Base-by-base conservation (phyloP, 1,140 invertebrate species). In the Lepidotrigona ventralis region DNA sequence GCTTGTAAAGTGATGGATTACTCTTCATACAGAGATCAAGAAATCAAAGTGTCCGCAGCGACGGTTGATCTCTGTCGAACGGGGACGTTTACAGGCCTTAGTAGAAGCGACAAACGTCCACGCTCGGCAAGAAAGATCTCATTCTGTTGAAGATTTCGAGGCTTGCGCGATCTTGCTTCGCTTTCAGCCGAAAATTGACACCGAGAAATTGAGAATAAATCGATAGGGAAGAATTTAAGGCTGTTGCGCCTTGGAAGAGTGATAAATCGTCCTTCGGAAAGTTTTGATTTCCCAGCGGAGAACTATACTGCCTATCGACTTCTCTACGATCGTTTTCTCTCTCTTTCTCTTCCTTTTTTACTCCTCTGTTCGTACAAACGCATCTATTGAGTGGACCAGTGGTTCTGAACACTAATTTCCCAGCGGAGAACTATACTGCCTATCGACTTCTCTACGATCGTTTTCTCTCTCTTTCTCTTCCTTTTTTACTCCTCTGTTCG, bases 281-380 rank as follows among this genome's bases (percentile, higher is more conserved):
- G 2, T 77, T 26, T 75, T 82, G 81, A 82, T 82, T 82, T 82
- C 81, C 81, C 81, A 69, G n/a, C 69, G 81, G 81, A 39, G 33
- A 23, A 51, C 21, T 23, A 0, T 54, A 8, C 29, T 21, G 12
- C 60, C 60, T 51, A 81, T 82, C 54, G 64, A 58, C 53, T 83
- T 71, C 46, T 68, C 51, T 72, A 51, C 66, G 58, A 73, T 72
- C 46, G 26, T 19, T n/a, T 54, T 60, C 58, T n/a, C 12, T 60
- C 2, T 68, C 80, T 66, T 11, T 53, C 39, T 58, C 33, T 66
- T n/a, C n/a, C 69, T 58, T 53, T 77, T 19, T 64, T n/a, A n/a
- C n/a, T n/a, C n/a, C 21, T 54, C 21, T 83, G 39, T 23, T 60
- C 6, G 14, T 8, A 39, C n/a, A n/a, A n/a, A n/a, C n/a, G n/a